Conservation (phyloP, 2,113 vertebrate genomes). For the Antechinus stuartii region DNA sequence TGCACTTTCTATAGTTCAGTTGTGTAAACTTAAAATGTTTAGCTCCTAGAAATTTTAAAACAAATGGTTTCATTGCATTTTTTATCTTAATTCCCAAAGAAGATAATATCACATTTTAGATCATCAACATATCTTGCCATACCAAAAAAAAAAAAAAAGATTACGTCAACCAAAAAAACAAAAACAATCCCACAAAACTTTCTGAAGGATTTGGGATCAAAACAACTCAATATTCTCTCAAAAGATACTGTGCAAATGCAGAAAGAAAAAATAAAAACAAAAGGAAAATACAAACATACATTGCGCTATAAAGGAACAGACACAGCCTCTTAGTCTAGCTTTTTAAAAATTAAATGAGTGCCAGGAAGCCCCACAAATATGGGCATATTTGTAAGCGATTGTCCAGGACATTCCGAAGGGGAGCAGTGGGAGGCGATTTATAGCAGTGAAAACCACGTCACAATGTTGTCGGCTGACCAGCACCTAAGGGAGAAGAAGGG, state of each 20-base stretch:
- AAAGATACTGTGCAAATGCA: slow-evolving; percentile 73
- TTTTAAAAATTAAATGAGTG: slow-evolving; percentile 80
- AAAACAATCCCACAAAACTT: not conserved
- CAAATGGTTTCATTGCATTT: slow-evolving; percentile 80
- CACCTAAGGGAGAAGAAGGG: slow-evolving; percentile 84
- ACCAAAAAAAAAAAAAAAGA: slow-evolving; percentile 35
- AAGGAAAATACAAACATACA: slow-evolving; percentile 71
- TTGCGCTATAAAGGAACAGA: slow-evolving; percentile 79
- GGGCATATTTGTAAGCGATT: slow-evolving; percentile 79
- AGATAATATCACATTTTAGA: slow-evolving; percentile 75
- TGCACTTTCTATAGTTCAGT: slow-evolving; percentile 79
- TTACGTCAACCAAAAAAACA: too few relatives aligned
- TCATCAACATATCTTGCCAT: slow-evolving; percentile 70
- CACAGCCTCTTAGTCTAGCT: slow-evolving; percentile 71
- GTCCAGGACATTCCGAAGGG: slow-evolving; percentile 80
- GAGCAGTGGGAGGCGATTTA: slow-evolving; percentile 55
- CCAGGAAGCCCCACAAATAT: slow-evolving; percentile 73
- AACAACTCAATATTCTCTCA: slow-evolving; percentile 64
- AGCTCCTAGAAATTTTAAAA: slow-evolving; percentile 83
- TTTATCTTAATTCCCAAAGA: slow-evolving; percentile 79
- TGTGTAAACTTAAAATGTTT: slow-evolving; percentile 84
- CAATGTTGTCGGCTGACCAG: slow-evolving; percentile 97
- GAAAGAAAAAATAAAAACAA: slow-evolving; percentile 52
- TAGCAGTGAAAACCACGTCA: slow-evolving; percentile 83
- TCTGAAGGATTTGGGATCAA: slow-evolving; percentile 64